Percentiles rank a stretch among this genome's conserved stretches.
Conservation (phyloP, 2,888 invertebrate genomes). For the Drosophila vallismaia region DNA sequence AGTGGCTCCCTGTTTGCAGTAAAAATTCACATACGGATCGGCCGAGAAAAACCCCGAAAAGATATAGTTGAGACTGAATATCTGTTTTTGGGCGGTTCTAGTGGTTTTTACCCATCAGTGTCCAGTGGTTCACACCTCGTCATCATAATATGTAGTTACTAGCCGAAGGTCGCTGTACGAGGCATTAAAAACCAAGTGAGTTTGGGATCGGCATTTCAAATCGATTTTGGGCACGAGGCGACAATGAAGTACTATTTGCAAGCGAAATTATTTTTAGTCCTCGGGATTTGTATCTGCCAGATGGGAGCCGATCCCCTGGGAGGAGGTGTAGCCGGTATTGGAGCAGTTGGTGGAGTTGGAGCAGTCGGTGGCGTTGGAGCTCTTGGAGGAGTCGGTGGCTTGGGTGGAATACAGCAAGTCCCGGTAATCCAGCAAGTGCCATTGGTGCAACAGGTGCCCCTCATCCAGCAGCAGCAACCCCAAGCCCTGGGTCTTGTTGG, state of each 20-base stretch:
- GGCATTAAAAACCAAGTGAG: constrained; percentile 44
- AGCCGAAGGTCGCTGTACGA: constrained; percentile 57
- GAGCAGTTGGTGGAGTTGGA: constrained; percentile 32
- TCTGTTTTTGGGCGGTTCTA: constrained; percentile 27
- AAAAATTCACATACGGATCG: constrained; percentile 56
- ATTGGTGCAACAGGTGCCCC: constrained; percentile 54
- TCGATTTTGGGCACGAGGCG: constrained; percentile 24
- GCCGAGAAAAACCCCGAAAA: constrained; percentile 45
- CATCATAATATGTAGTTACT: constrained; percentile 17
- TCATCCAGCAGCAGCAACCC: constrained; percentile 56
- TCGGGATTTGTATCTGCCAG: constrained; percentile 25
- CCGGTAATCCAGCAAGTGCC: constrained; percentile 66
- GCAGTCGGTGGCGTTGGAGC: constrained; percentile 29
- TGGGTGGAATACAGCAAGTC: constrained; percentile 57
- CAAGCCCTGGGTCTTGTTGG: constrained; percentile 50
- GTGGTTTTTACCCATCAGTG: constrained; percentile 14
- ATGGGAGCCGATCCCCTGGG: constrained; percentile 25
- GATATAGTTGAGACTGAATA: constrained; percentile 18
- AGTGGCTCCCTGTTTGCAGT: constrained; percentile 55
- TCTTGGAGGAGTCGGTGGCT: constrained; percentile 26
- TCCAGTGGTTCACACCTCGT: constrained; percentile 59
- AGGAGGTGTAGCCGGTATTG: constrained; percentile 12
- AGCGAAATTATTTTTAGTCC: constrained; percentile 27
- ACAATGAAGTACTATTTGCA: constrained; percentile 47
- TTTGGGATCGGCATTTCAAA: constrained; percentile 39